A percentile compares a stretch with the other conserved stretches of the same genome.
These are phyloP conservation scores for Spheniscus mendiculus DNA, from an alignment of 2,113 vertebrate genomes.

Conservation along the genomic window DNA sequence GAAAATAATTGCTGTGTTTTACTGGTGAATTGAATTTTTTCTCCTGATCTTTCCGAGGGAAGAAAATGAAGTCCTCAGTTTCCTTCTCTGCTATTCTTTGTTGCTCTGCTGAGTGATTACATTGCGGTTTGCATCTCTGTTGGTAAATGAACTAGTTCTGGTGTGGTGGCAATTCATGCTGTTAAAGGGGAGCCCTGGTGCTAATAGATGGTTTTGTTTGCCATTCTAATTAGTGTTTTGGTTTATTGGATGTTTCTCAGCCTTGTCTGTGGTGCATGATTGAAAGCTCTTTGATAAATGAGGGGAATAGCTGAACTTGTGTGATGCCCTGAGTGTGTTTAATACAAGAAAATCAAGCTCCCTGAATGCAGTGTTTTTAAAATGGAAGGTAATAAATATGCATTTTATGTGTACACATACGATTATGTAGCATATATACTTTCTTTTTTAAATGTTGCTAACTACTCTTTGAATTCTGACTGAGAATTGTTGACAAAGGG, in stretches of 20 bases:
- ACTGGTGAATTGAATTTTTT: constrained; percentile 5
- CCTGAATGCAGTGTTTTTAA: background rate
- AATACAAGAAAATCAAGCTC: constrained; percentile 20
- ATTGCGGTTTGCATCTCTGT: background rate
- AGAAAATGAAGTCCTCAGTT: background rate
- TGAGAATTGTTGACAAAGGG: background rate
- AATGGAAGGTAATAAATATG: background rate
- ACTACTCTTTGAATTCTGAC: background rate
- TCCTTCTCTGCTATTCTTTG: constrained; percentile 12
- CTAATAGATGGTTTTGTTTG: constrained; percentile 15
- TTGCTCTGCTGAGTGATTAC: constrained; percentile 23
- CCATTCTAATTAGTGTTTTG: background rate
- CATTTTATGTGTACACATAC: background rate
- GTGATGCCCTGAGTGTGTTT: background rate
- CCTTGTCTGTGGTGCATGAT: background rate
- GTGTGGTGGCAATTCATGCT: background rate
- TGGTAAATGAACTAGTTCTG: constrained; percentile 28
- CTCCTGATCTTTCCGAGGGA: background rate
- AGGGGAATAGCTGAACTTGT: background rate
- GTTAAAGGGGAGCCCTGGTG: constrained; percentile 2
- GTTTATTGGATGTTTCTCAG: constrained; percentile 11
- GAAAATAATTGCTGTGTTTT: background rate
- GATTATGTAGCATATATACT: background rate
- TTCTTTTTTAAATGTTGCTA: background rate
- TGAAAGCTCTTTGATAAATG: background rate